Percentiles rank a stretch among this genome's conserved stretches.
These are phyloP conservation scores for Otus scops DNA, from an alignment of 2,797 vertebrate genomes.

Conservation along the genomic window DNA sequence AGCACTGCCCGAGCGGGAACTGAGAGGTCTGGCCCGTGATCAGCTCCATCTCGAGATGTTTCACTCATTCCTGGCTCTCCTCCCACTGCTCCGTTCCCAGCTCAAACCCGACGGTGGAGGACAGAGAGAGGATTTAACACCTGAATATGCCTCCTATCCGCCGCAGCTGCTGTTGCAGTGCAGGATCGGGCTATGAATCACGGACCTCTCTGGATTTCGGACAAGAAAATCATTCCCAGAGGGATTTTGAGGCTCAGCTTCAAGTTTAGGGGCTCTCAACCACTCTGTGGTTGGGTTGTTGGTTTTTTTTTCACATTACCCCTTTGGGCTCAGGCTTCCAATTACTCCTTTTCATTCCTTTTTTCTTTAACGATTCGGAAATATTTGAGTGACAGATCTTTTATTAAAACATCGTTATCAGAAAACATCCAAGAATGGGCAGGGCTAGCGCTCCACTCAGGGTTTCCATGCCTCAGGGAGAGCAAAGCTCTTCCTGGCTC, in stretches of 20 bases:
- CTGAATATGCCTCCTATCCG: background rate
- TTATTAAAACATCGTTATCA: conserved; percentile 59
- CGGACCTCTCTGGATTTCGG: background rate
- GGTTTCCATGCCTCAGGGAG: conserved; percentile 66
- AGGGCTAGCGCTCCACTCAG: background rate
- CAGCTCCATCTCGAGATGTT: background rate
- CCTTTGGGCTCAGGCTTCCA: conserved; percentile 8
- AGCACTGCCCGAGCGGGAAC: background rate
- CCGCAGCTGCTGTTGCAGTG: background rate
- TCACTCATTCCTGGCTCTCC: background rate
- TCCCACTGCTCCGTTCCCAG: conserved; percentile 10
- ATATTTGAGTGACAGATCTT: conserved; percentile 62
- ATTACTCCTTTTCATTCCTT: conserved; percentile 11
- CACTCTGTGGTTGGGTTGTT: background rate
- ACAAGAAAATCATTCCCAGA: conserved; percentile 21
- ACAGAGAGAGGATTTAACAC: background rate
- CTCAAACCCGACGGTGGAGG: background rate
- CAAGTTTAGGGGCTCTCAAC: background rate
- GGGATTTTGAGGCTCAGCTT: background rate
- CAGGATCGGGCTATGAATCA: background rate
- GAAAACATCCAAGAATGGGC: background rate
- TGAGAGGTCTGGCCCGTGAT: background rate
- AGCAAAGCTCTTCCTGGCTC: conserved; percentile 23
- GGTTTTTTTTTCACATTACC: background rate
- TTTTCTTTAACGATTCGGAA: conserved; percentile 15